These are phyloP conservation scores for Caranx melampygus DNA, from an alignment of 2,113 vertebrate genomes.

Conservation along the genomic window DNA sequence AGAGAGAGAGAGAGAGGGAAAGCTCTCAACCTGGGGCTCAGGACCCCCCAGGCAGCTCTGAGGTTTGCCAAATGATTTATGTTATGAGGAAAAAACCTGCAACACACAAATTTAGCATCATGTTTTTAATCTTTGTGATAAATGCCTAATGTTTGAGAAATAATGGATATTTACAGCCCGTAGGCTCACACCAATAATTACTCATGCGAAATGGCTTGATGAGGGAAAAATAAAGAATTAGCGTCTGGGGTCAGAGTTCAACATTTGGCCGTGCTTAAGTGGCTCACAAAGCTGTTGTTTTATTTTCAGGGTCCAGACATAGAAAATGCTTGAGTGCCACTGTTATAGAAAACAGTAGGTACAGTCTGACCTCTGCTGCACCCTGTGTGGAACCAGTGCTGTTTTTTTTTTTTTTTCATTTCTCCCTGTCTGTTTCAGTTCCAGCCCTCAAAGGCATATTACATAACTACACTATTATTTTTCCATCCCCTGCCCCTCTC, in stretches of 20 bases:
- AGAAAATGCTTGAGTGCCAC: constrained; percentile 9
- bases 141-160: constrained; percentile 32
- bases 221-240: constrained; percentile 17
- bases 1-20: constrained; percentile 1
- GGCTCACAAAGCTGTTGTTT: neutral
- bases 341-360: constrained; percentile 47
- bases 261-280: constrained; percentile 15
- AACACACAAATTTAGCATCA: constrained; percentile 17
- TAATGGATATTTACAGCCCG: constrained; percentile 32
- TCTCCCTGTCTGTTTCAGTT: constrained; percentile 43
- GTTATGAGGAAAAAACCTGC: constrained; percentile 14
- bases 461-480: constrained; percentile 69
- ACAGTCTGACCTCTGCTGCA: constrained; percentile 59
- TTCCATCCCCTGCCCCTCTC: constrained; percentile 55
- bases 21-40: neutral
- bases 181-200: neutral
- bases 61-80: constrained; percentile 33
- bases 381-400: constrained; percentile 48
- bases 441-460: constrained; percentile 58
- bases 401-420: constrained; percentile 28
- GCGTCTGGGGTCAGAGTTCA: constrained; percentile 2
- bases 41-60: constrained; percentile 18
- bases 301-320: neutral
- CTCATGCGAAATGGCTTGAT: constrained; percentile 2
- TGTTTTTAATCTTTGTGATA: constrained; percentile 46